phyloP scores from a whole-genome alignment of 2,113 vertebrate species.

The Dicrurus megarhynchus region DNA sequence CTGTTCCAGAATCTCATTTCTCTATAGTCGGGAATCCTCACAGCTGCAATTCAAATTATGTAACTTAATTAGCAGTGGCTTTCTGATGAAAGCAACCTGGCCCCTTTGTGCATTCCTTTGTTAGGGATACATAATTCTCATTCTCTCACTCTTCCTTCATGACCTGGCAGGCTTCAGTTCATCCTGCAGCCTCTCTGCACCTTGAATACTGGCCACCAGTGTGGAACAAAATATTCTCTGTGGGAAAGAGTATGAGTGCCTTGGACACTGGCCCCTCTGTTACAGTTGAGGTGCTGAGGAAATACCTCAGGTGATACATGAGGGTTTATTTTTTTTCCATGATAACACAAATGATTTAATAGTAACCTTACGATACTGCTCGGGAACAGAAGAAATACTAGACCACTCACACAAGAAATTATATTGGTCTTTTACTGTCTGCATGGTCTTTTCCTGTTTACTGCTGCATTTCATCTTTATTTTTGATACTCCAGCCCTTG shows the following conservation, averaged over 20 bases:
- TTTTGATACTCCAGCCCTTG: neutral
- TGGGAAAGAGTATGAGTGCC: neutral
- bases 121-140: neutral
- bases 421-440: neutral
- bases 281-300: neutral
- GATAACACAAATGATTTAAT: neutral
- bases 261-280: neutral
- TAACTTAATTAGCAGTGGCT: neutral
- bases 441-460: neutral
- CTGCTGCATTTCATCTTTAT: neutral
- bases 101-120: neutral
- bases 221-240: neutral
- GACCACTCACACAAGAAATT: neutral
- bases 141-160: neutral
- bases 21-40: neutral
- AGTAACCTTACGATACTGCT: neutral
- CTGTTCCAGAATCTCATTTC: neutral
- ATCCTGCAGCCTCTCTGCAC: neutral
- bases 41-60: neutral
- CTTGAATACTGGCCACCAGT: neutral
- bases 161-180: neutral
- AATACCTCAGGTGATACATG: neutral
- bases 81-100: neutral
- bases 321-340: neutral
- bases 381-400: neutral